phyloP scores from a whole-genome alignment of 2,888 invertebrate genomes.

The Junonia oenone region DNA sequence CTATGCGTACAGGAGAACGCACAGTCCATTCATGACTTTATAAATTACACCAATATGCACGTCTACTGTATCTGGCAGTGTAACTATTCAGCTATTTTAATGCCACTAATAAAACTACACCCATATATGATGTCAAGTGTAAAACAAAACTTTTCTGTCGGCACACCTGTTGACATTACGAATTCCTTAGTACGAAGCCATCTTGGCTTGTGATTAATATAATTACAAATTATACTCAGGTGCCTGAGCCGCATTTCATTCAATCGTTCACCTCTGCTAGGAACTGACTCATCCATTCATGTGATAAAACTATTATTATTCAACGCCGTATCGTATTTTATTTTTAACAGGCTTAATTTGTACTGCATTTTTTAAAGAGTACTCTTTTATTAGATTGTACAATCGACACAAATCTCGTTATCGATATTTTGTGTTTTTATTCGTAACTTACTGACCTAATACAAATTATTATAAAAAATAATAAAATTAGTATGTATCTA shows the following conservation, averaged over 20 bases:
- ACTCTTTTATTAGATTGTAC: too few species aligned
- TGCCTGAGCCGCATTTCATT: slow-evolving; percentile 5
- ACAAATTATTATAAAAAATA: too few species aligned
- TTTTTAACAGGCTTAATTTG: too few species aligned
- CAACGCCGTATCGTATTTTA: too few species aligned
- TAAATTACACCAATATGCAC: too few species aligned
- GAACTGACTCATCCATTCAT: slow-evolving; percentile 11
- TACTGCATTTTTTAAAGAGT: too few species aligned
- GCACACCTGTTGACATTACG: not conserved
- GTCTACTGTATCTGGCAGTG: not conserved
- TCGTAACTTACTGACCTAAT: too few species aligned
- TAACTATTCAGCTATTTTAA: not conserved
- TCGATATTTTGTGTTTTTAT: too few species aligned
- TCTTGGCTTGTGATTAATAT: slow-evolving; percentile 12
- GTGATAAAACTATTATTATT: not conserved
- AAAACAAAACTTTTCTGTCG: not conserved
- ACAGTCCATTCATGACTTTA: too few species aligned
- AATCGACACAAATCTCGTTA: too few species aligned
- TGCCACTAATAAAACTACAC: not conserved
- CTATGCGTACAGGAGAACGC: too few species aligned
- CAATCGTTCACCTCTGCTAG: slow-evolving; percentile 15
- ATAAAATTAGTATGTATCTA: too few species aligned
- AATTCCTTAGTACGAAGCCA: not conserved
- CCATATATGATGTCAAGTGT: not conserved
- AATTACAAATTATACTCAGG: slow-evolving; percentile 15